These are phyloP conservation scores for Mormyrus lacerda DNA, from an alignment of 2,113 vertebrate species.

Conservation along the genomic window DNA sequence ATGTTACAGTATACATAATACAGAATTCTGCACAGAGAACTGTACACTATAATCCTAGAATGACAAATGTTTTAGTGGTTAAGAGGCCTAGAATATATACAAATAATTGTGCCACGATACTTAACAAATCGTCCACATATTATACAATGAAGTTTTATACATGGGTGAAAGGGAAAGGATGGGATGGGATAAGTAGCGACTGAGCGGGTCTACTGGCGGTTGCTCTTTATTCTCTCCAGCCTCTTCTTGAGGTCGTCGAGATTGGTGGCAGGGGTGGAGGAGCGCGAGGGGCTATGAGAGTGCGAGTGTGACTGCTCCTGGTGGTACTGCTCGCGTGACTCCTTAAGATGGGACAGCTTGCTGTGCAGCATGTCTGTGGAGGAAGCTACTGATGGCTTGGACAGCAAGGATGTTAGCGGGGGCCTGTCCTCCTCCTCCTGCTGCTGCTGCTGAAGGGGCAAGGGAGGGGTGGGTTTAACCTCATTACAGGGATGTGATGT, in stretches of 20 bases:
- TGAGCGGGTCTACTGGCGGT: constrained; percentile 78
- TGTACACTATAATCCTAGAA: constrained; percentile 65
- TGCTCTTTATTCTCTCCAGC: constrained; percentile 97
- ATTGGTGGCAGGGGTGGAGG: constrained; percentile 75
- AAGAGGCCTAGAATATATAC: constrained; percentile 70
- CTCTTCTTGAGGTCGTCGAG: constrained; percentile 99
- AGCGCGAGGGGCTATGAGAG: constrained; percentile 63
- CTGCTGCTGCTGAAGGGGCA: constrained; percentile 29
- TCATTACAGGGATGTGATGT: not conserved
- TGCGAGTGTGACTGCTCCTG: constrained; percentile 80
- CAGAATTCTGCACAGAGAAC: constrained; percentile 73
- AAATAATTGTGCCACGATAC: constrained; percentile 64
- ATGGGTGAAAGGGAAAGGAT: not conserved
- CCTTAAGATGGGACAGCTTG: constrained; percentile 94
- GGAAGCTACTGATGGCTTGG: constrained; percentile 84
- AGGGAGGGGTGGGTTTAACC: not conserved
- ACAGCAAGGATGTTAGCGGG: constrained; percentile 74
- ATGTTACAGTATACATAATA: constrained; percentile 50
- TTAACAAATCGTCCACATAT: constrained; percentile 58
- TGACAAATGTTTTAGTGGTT: constrained; percentile 55
- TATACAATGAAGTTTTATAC: constrained; percentile 61
- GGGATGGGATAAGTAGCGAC: constrained; percentile 41
- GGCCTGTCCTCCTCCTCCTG: constrained; percentile 79
- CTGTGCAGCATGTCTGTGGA: constrained; percentile 98
- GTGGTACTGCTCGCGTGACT: constrained; percentile 88